Percentiles rank a stretch among this genome's conserved stretches.
Evolutionary conservation across 2,888 invertebrate genomes (phyloP).

Genomic region (Tachina fera): DNA sequence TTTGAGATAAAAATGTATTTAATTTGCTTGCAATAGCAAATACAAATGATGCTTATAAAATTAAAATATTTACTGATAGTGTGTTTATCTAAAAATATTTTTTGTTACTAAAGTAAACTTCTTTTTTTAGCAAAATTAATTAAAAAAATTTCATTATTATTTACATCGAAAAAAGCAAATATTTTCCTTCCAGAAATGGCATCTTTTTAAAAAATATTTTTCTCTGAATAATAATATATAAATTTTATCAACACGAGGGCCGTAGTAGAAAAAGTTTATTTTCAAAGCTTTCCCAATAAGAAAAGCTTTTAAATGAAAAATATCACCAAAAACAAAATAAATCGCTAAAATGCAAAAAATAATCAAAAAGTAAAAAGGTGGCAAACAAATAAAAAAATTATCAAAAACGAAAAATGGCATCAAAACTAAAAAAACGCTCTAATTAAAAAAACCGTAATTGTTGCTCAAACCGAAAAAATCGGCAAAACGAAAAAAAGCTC

Average conservation of each 20-base stretch:
- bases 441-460: too few species aligned
- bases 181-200: constrained; percentile 31
- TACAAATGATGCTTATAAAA: neutral
- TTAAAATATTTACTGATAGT: neutral
- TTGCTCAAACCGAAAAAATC: too few species aligned
- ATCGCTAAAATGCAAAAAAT: too few species aligned
- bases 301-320: too few species aligned
- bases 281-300: too few species aligned
- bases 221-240: constrained; percentile 33
- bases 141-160: constrained; percentile 34
- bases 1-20: neutral
- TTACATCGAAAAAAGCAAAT: neutral
- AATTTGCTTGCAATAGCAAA: neutral
- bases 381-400: neutral
- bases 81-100: neutral
- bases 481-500: too few species aligned
- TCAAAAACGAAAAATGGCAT: too few species aligned
- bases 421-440: too few species aligned
- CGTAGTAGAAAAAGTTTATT: neutral
- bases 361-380: too few species aligned
- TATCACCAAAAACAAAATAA: too few species aligned
- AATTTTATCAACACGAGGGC: constrained; percentile 34
- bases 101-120: neutral
- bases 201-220: neutral
- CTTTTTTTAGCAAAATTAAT: constrained; percentile 14